phyloP scores from a whole-genome alignment of 2,113 vertebrate species.

The Phodopus roborovskii region DNA sequence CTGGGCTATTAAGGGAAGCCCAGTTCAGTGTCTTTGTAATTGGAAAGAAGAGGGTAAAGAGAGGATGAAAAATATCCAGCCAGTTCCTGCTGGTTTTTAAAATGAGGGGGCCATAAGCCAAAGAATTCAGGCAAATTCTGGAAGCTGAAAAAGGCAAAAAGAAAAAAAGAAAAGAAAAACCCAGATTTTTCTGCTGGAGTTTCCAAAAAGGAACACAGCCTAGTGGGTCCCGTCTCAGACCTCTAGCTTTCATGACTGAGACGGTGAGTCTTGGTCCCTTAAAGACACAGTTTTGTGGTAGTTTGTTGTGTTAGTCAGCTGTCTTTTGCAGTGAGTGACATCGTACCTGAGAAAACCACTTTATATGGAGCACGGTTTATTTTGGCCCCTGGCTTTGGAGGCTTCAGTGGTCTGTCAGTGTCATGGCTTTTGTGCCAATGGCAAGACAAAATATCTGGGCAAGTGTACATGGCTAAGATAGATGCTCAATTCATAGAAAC shows the following conservation, averaged over 20 bases:
- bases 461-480: background rate
- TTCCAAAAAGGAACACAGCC: conserved; percentile 8
- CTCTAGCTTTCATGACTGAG: background rate
- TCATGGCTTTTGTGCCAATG: background rate
- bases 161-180: background rate
- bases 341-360: background rate
- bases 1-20: background rate
- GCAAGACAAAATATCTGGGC: background rate
- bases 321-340: background rate
- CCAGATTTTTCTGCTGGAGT: background rate
- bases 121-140: background rate
- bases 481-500: background rate
- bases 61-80: background rate
- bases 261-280: background rate
- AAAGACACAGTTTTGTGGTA: background rate
- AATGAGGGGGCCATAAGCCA: background rate
- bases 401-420: background rate
- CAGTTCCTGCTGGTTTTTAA: background rate
- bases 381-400: background rate
- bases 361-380: background rate
- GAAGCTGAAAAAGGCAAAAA: background rate
- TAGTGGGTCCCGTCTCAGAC: background rate
- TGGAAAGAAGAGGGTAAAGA: background rate
- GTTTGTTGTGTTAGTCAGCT: background rate
- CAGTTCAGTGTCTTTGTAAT: background rate